phyloP scores from a whole-genome alignment of 2,113 vertebrate species.

The Setophaga petechia region DNA sequence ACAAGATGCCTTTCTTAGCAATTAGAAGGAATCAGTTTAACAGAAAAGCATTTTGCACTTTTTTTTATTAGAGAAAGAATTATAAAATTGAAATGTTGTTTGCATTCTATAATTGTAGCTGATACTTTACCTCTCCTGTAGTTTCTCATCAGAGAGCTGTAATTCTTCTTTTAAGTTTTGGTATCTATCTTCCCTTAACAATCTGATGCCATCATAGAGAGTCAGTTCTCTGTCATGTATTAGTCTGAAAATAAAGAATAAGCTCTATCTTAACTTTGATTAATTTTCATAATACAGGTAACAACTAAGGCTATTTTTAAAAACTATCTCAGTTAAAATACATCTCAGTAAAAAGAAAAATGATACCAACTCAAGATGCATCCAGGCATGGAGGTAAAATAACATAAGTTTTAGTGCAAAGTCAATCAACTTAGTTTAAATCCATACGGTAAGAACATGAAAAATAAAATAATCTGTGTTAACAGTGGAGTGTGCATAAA shows the following conservation, averaged over 20 bases:
- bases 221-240: slow-evolving; percentile 94
- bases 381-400: not conserved
- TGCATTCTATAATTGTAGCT: not conserved
- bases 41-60: not conserved
- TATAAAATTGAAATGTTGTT: not conserved
- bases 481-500: not conserved
- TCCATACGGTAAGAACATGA: not conserved
- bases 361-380: not conserved
- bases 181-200: slow-evolving; percentile 91
- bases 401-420: not conserved
- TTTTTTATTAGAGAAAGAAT: not conserved
- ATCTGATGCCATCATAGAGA: slow-evolving; percentile 89
- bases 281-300: not conserved
- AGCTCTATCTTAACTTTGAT: not conserved
- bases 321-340: not conserved
- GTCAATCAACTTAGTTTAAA: not conserved
- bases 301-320: not conserved
- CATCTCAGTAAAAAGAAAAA: not conserved
- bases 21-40: not conserved
- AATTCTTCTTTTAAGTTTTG: slow-evolving; percentile 84
- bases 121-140: slow-evolving; percentile 83
- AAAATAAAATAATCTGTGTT: not conserved
- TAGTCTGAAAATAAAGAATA: slow-evolving; percentile 74
- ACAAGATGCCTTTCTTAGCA: not conserved
- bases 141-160: slow-evolving; percentile 82